Conservation (phyloP, 2,113 vertebrate genomes). For the Telmatochromis sp. region DNA sequence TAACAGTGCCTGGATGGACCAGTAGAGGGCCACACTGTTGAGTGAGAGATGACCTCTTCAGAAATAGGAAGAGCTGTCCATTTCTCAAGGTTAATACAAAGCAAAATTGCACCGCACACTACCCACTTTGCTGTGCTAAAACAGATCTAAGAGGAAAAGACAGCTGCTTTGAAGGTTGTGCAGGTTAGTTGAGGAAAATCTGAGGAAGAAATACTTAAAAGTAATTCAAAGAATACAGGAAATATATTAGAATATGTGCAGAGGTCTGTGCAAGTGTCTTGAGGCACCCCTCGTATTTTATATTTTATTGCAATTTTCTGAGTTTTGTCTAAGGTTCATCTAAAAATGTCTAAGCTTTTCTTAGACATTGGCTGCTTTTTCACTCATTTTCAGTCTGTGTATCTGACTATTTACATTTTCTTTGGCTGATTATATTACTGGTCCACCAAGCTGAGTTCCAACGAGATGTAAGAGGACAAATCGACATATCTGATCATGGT, state of each 20-base stretch:
- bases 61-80: not conserved
- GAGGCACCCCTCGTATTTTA: not conserved
- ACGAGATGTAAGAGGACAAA: not conserved
- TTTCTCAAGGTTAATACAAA: not conserved
- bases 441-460: not conserved
- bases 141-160: not conserved
- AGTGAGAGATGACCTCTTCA: not conserved
- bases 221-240: not conserved
- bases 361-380: not conserved
- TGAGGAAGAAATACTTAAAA: not conserved
- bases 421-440: fast-evolving
- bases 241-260: not conserved
- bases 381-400: not conserved
- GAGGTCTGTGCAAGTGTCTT: not conserved
- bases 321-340: not conserved
- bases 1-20: conserved; percentile 10
- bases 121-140: not conserved
- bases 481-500: not conserved
- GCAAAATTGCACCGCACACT: not conserved
- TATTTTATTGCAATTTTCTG: not conserved
- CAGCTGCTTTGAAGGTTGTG: not conserved
- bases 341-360: not conserved
- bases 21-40: conserved; percentile 43
- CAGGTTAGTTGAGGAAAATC: not conserved
- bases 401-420: not conserved